Conservation (phyloP, 2,888 invertebrate species). For the Watsonalla cultraria region DNA sequence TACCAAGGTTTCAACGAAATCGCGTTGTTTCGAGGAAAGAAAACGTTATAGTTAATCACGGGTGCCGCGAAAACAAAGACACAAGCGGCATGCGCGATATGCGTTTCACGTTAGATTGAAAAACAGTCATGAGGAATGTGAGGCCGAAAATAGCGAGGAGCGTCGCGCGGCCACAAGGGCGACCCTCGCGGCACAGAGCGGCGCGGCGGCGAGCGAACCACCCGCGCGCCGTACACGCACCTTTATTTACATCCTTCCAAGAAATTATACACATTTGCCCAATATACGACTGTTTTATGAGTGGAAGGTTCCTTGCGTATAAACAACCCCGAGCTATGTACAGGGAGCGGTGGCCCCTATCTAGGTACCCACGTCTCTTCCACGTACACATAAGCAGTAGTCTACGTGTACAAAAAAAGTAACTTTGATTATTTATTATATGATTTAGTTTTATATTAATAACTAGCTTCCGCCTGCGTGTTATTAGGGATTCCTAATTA, state of each 20-base stretch:
- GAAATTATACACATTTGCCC: constrained; percentile 40
- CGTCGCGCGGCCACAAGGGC: constrained; percentile 72
- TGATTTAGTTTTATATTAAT: not conserved
- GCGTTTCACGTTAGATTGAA: constrained; percentile 76
- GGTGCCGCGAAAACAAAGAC: constrained; percentile 59
- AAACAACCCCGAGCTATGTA: constrained; percentile 19
- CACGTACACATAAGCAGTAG: no score
- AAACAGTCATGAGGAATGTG: constrained; percentile 75
- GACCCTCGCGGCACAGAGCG: constrained; percentile 55
- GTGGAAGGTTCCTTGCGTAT: constrained; percentile 46
- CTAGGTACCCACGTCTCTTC: not conserved
- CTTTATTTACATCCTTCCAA: constrained; percentile 69
- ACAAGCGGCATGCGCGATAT: constrained; percentile 67
- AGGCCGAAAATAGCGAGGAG: constrained; percentile 75
- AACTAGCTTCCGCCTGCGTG: no score
- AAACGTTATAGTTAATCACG: constrained; percentile 36
- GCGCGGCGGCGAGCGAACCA: constrained; percentile 18
- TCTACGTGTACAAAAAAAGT: not conserved
- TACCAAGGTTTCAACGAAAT: constrained; percentile 32
- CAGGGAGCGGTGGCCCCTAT: not conserved
- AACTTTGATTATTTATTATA: not conserved
- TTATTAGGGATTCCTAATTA: no score
- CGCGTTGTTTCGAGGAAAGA: constrained; percentile 31
- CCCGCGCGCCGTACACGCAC: constrained; percentile 45
- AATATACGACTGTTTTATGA: constrained; percentile 47